Base-by-base conservation (phyloP, 2,113 vertebrate species). In the Equus przewalskii region DNA sequence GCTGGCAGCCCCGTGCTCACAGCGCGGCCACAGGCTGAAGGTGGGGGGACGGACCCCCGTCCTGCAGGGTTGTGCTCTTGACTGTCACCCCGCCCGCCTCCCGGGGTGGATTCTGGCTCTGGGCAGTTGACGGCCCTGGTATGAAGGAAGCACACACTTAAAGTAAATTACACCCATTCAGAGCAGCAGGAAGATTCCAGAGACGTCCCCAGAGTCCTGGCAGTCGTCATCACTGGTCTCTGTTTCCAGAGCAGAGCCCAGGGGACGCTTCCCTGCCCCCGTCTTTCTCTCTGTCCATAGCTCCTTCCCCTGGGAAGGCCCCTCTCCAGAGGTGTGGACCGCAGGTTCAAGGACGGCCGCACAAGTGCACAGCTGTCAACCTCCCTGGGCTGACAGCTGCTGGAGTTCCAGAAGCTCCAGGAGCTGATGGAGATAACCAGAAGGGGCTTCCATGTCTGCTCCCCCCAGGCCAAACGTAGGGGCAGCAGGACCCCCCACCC, bases 1-100 rank as follows among this genome's bases (percentile, higher is more conserved):
- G 1, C 7, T 4, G 44, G 9, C 0, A 13, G 44, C 33, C 33
- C 22, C 46, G 0, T 0, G 21, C 33, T 18, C 16, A 0, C 6
- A 18, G 58, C 1, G 12, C 0, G 2, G 83, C 46, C 15, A 4
- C 64, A 10, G 83, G 33, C 46, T 22, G 64, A 22, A 58, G 78
- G 49, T 41, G 36, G 36, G 36, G 36, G 36, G 36, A 41, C 36
- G 36, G 36, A 41, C 36, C 36, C 36, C 36, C 36, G 36, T 41
- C 36, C 36, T 41, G 13, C 8, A 1, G 0, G 7, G 51, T 5
- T 12, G 12, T 44, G 62, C 8, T 46, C 41, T 33, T 60, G 28
- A 56, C 28, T 3, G 1, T 36, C 33, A 12, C 13, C 0, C 24
- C 2, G 2, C 16, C 60, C 14, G 6, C 46, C 49, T 7, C 24